Base-by-base conservation (phyloP, 2,797 vertebrate species). In the Lophius americanus region DNA sequence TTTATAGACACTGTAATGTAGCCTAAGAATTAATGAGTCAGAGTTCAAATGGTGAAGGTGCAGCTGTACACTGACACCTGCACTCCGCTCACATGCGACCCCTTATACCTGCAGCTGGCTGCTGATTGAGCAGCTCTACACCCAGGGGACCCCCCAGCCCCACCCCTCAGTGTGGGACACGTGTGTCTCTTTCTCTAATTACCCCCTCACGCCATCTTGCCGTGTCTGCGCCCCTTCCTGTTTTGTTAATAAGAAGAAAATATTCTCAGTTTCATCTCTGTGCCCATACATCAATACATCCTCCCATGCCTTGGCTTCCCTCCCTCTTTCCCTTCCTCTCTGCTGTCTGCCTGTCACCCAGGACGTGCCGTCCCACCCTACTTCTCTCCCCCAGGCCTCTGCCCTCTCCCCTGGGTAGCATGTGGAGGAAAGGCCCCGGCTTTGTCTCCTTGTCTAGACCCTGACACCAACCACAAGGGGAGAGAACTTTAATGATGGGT, bases 401-500 rank as follows among this genome's bases (percentile, higher is more conserved):
- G 84, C 81, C 83, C 85, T 86, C 78, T 89, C 88, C 88, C 87
- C 70, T 74, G 83, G 85, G 87, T 82, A 74, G 76, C 76, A 78
- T 83, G 79, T 78, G 85, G 84, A 87, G 85, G 85, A 82, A 84
- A 81, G 75, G 70, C 81, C 80, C 37, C 0, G 69, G 83, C 88
- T 88, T 91, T 91, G 86, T 89, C 77, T 85, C 76, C 66, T 41
- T 75, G 82, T 89, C 89, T 87, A 80, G 85, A 87, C 82, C 82
- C 77, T 86, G 83, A 91, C 86, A 90, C 67, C 80, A 64, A 85
- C 76, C 85, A 76, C 85, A 80, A 78, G 83, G 86, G 86, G 73
- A 84, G 87, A 82, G 63, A 82, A 88, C 83, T 82, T 44, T 92
- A 91, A 92, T 92, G 90, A 92, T 81, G 78, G 84, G 84, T 88